Base-by-base conservation (phyloP, 2,888 invertebrate genomes). In the Dasysyrphus albostriatus region DNA sequence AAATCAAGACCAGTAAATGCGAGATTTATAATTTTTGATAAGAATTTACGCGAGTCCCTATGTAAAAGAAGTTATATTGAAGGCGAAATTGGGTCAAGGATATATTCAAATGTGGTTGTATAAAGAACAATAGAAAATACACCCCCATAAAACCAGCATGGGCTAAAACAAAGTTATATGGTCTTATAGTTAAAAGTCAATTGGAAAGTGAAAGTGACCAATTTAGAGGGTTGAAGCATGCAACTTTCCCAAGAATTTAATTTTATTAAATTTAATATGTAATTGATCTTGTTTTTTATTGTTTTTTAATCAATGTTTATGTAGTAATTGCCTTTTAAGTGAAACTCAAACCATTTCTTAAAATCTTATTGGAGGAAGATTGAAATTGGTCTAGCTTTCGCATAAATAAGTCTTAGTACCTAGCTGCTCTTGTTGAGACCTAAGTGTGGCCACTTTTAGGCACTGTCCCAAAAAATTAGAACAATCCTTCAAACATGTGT, bases 1-100 rank as follows among this genome's bases (percentile, higher is more conserved):
- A 78, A 83, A 79, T 83, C 78, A 83, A 83, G 74, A 83, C 73
- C 69, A 79, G 83, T 74, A 78, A 79, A 74, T 83, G 29, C 7
- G 59, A 61, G 83, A 83, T 83, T 83, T 74, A 69, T 67, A 70
- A 63, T 83, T 29, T 37, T 32, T 42, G 83, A 83, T 83, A 83
- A 83, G 63, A 37, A 37, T 19, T 51, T 42, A 61, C 61, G 49
- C 67, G 34, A 51, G 9, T 69, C 29, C 37, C 14, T 39, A 42
- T 47, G 14, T 59, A 14, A 4, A 32, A 63, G 42, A 63, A 42
- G 34, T 32, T 67, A 67, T 67, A 67, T 24, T 29, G 65, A 12
- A 34, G 12, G 12, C 8, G 29, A 67, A 67, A 47, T 67, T 49
- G 19, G 69, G 69, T 69, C 69, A 69, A 69, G 69, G 69, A 69